phyloP scores from a whole-genome alignment of 2,797 vertebrate genomes.

The Malurus splendens region DNA sequence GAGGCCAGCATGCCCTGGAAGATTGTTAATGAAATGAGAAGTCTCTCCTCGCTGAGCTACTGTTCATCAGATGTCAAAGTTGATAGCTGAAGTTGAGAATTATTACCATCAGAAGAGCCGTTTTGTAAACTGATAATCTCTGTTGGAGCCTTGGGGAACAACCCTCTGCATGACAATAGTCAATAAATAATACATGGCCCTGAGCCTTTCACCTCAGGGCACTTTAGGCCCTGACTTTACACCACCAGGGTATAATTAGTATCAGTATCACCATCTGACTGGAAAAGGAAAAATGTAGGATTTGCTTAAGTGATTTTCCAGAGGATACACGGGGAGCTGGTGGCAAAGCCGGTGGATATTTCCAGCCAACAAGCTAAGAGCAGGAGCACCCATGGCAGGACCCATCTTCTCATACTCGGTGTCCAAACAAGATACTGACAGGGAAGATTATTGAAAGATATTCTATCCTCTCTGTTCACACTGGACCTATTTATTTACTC shows the following conservation, averaged over 20 bases:
- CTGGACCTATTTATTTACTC: neutral
- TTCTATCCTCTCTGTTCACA: neutral
- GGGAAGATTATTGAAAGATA: neutral
- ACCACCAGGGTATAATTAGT: slow-evolving; percentile 11
- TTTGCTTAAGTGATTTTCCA: slow-evolving; percentile 4
- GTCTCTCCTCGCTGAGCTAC: neutral
- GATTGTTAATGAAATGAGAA: neutral
- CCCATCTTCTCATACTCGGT: fast-evolving
- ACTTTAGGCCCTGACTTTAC: neutral
- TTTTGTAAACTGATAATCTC: slow-evolving; percentile 38
- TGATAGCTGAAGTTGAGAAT: neutral
- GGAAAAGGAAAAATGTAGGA: neutral
- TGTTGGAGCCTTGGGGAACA: neutral
- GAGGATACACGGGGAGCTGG: neutral
- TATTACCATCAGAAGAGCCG: slow-evolving; percentile 23
- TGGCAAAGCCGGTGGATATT: neutral
- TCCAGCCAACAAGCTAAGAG: neutral
- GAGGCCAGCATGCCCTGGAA: neutral
- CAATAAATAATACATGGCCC: slow-evolving; percentile 52
- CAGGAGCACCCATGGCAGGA: neutral
- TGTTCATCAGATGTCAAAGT: slow-evolving; percentile 13
- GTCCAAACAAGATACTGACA: neutral
- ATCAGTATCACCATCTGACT: neutral
- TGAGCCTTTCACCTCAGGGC: slow-evolving; percentile 26
- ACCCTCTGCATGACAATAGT: neutral